Evolutionary conservation across 2,797 vertebrate genomes (phyloP), one percentile per base, ranked within the genome.

Genomic region (Rhinichthys osculus): DNA sequence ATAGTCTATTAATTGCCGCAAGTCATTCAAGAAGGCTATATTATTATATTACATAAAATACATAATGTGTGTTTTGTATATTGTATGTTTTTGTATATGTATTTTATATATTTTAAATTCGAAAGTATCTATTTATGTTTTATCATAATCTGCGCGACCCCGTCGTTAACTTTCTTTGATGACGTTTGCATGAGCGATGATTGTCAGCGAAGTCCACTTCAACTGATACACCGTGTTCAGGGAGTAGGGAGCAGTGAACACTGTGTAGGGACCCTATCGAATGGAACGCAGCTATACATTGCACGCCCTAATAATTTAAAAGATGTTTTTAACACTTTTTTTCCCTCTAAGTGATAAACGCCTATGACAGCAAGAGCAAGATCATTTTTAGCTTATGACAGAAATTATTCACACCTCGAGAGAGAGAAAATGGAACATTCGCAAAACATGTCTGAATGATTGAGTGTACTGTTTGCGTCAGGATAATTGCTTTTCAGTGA

Each of bases 401-500:
- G 69, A 82, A 80, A 67, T 70, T 67, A 83, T 88, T 86, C 71
- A 69, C 82, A 72, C 59, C 42, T 85, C 71, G 33, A 50, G 47
- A 85, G 64, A 77, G 54, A 62, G 33, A 59, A 57, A 73, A 76
- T 52, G 40, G 47, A 80, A 50, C 64, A 57, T 70, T 84, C n/a
- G 35, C 83, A 62, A 54, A 81, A 85, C 78, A 47, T 69, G 86
- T 76, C 79, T 44, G 70, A 70, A 78, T 83, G 84, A 73, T 87
- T 82, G 72, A 78, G 78, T 70, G 71, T 71, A 66, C 9, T 57
- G 62, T 79, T 85, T 73, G 44, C 35, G 27, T 85, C 72, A 72
- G 47, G 52, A 78, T 83, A 85, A 66, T 82, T 85, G 87, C 72
- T 85, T 85, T 88, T 64, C 54, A 57, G 67, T 47, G 83, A 85